A percentile compares a stretch with the other conserved stretches of the same genome.
Evolutionary conservation across 37 sponge, comb jelly and placozoan genomes (phyloP).

Genomic region (Dysidea cf. avara): DNA sequence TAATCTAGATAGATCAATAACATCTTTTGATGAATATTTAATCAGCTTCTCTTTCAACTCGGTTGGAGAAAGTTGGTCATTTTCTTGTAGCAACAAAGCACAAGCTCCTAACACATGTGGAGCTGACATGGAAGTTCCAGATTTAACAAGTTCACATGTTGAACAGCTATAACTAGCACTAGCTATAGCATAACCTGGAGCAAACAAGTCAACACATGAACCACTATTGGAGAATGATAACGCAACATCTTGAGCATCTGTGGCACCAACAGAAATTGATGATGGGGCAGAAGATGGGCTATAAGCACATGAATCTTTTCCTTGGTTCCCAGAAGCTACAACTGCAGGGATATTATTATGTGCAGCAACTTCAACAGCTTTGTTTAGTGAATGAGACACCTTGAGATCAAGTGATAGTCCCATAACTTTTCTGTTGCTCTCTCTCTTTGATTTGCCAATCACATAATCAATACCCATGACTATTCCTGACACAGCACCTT

Average conservation of each 20-base stretch:
- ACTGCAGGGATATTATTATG: constrained; percentile 43
- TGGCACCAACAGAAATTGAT: constrained; percentile 64
- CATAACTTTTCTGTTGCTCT: constrained; percentile 29
- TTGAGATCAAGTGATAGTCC: constrained; percentile 72
- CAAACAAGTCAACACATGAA: constrained; percentile 66
- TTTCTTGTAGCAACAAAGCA: constrained; percentile 44
- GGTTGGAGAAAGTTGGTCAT: constrained; percentile 16
- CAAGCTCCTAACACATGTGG: constrained; percentile 76
- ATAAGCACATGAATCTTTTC: constrained; percentile 50
- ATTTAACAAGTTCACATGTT: constrained; percentile 47
- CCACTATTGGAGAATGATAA: constrained; percentile 68
- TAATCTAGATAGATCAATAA: constrained; percentile 12
- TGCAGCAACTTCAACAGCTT: constrained; percentile 32
- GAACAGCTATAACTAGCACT: constrained; percentile 54
- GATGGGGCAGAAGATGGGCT: constrained; percentile 59
- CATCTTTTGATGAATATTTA: constrained; percentile 33
- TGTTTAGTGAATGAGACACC: constrained; percentile 9
- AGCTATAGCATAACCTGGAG: constrained; percentile 51
- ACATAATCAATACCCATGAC: constrained; percentile 55
- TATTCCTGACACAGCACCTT: constrained; percentile 74
- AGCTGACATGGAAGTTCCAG: constrained; percentile 80
- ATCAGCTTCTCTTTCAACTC: constrained; percentile 50
- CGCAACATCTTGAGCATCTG: constrained; percentile 32
- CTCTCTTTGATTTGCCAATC: constrained; percentile 9
- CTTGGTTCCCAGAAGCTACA: constrained; percentile 78